These are phyloP conservation scores for Chiroxiphia lanceolata DNA, from an alignment of 2,797 vertebrate species.

Conservation along the genomic window DNA sequence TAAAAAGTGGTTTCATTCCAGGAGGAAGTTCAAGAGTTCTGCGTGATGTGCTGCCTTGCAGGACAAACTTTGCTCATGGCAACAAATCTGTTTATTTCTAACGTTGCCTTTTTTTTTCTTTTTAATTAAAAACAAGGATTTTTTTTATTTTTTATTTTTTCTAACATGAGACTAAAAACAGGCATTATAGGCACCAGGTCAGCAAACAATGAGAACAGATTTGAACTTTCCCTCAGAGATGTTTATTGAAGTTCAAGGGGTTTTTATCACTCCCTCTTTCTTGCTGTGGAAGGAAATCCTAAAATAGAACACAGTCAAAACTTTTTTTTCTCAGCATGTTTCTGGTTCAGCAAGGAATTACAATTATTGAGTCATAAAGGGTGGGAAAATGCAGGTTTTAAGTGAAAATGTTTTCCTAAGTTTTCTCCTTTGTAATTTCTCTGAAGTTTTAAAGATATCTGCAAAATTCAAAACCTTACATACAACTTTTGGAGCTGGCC, in stretches of 20 bases:
- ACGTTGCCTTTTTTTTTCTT: background rate
- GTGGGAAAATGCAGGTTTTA: background rate
- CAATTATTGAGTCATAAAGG: background rate
- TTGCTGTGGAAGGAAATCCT: constrained; percentile 53
- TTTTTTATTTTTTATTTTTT: background rate
- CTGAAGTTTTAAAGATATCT: background rate
- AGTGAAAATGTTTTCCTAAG: background rate
- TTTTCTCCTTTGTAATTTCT: background rate
- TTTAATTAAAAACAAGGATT: background rate
- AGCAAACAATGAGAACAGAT: background rate
- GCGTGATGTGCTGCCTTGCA: background rate
- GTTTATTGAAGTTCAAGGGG: background rate
- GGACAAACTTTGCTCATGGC: background rate
- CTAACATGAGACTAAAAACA: background rate
- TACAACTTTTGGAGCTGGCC: background rate
- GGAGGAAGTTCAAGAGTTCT: background rate
- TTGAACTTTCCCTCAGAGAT: constrained; percentile 27
- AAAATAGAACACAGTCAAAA: constrained; percentile 35
- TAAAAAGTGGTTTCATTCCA: background rate
- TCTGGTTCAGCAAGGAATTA: background rate
- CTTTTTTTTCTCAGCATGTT: constrained; percentile 42
- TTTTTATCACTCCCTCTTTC: constrained; percentile 34
- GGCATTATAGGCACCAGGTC: background rate
- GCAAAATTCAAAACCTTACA: background rate
- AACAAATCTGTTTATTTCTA: background rate